phyloP scores from a whole-genome alignment of 2,113 vertebrate species.

The Vimba vimba region DNA sequence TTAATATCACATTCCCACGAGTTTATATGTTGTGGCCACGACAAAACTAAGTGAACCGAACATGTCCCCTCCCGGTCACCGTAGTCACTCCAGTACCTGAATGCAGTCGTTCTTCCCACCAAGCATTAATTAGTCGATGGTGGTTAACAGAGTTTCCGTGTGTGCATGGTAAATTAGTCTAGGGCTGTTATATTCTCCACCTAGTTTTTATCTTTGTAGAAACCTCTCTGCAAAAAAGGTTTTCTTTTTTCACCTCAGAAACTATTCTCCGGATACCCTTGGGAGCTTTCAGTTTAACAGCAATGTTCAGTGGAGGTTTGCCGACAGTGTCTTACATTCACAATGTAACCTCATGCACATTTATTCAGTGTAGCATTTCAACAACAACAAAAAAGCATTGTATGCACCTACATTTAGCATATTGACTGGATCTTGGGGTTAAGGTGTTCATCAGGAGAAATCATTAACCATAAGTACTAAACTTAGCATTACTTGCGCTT shows the following conservation, averaged over 20 bases:
- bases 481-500: neutral
- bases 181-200: neutral
- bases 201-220: neutral
- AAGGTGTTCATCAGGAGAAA: neutral
- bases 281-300: slow-evolving; percentile 12
- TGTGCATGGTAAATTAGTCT: neutral
- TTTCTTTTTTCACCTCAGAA: neutral
- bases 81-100: neutral
- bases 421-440: neutral
- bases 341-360: neutral
- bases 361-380: slow-evolving; percentile 6
- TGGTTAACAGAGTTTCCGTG: neutral
- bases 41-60: too few species aligned
- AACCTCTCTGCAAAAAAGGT: neutral
- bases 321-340: neutral
- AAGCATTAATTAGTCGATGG: neutral
- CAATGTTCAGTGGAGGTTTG: neutral
- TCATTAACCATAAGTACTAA: neutral
- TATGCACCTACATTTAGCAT: neutral
- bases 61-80: too few species aligned
- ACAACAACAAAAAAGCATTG: neutral
- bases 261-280: neutral
- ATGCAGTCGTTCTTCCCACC: neutral
- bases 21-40: too few species aligned
- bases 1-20: too few species aligned